A percentile compares a stretch with the other conserved stretches of the same genome.
phyloP scores from a whole-genome alignment of 2,888 invertebrate species.

The Tetranychus truncatus region DNA sequence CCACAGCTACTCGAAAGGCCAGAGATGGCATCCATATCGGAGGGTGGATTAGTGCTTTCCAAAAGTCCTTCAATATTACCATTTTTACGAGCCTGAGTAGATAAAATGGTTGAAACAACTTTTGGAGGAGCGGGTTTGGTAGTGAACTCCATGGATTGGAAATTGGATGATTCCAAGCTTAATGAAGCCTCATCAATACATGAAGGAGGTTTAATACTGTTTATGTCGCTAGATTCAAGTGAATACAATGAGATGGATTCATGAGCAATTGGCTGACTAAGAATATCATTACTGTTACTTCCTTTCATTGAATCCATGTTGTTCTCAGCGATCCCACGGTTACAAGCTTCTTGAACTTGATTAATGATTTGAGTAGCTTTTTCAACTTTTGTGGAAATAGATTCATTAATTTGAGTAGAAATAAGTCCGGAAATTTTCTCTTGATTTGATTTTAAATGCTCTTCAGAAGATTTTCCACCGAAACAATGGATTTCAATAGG shows the following conservation, averaged over 20 bases:
- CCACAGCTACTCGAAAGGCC: conserved; percentile 12
- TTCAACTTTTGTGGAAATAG: not conserved
- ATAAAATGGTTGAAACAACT: not conserved
- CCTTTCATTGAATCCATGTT: not conserved
- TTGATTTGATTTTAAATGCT: conserved; percentile 1
- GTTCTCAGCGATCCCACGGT: not conserved
- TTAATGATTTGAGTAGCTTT: not conserved
- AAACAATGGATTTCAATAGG: not conserved
- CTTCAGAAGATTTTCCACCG: not conserved
- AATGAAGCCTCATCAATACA: conserved; percentile 51
- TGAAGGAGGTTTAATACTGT: conserved; percentile 56
- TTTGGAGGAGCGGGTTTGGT: not conserved
- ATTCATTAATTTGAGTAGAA: not conserved
- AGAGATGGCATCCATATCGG: conserved; percentile 34
- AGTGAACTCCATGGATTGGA: not conserved
- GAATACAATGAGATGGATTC: not conserved
- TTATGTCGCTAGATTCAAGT: conserved; percentile 31
- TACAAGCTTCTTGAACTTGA: not conserved
- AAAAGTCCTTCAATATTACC: not conserved
- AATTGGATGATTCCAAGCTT: conserved; percentile 30
- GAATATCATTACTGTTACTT: no score
- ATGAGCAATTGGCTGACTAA: no score
- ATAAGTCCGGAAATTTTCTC: not conserved
- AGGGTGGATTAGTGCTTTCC: conserved; percentile 16
- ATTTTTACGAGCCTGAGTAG: not conserved